Percentiles rank a stretch among this genome's conserved stretches.
Conservation (phyloP, 2,797 vertebrate genomes). For the Myotis findleyi region DNA sequence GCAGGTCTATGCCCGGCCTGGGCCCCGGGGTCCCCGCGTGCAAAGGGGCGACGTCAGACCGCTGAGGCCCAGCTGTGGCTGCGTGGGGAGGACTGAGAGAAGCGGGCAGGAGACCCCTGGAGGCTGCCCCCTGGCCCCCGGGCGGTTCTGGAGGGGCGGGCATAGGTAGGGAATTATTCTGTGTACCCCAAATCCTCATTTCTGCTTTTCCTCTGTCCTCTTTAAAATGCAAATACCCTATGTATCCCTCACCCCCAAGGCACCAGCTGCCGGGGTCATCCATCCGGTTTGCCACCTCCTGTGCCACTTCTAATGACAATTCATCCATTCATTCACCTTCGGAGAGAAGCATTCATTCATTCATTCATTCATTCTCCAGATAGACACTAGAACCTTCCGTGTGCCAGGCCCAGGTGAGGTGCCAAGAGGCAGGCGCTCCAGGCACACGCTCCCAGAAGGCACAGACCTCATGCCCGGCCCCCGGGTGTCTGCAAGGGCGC, state of each 20-base stretch:
- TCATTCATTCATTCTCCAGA: neutral
- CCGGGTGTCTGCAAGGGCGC: neutral
- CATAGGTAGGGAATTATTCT: neutral
- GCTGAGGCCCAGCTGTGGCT: neutral
- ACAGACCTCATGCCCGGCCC: neutral
- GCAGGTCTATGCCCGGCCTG: no score
- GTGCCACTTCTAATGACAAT: neutral
- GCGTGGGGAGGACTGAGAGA: neutral
- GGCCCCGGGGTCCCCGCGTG: neutral
- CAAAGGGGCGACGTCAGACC: neutral
- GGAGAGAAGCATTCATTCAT: neutral
- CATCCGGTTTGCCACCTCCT: neutral
- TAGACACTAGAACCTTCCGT: fast-evolving
- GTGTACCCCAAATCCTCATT: neutral
- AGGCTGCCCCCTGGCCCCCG: neutral
- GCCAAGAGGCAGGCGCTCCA: neutral
- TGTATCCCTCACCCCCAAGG: neutral
- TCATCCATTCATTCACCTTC: neutral
- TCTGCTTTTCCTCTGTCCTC: neutral
- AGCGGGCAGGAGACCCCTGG: neutral
- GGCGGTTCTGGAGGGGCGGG: neutral
- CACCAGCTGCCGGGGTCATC: neutral
- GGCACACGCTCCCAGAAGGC: neutral
- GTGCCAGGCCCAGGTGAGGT: neutral
- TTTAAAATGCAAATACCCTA: neutral